Base-by-base conservation (phyloP, 2,113 vertebrate species). In the Parus major region DNA sequence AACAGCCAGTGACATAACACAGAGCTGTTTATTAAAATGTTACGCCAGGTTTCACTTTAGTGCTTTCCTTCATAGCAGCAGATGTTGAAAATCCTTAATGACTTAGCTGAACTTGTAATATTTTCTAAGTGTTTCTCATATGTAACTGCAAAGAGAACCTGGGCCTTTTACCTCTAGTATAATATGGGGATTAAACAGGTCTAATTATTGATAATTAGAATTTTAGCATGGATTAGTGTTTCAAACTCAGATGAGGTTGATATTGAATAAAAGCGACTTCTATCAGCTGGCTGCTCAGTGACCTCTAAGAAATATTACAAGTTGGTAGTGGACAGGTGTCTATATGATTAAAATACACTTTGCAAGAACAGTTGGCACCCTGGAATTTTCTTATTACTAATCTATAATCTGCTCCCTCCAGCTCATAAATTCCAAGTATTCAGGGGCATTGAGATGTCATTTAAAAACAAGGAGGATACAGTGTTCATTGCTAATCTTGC, bases 321-420 rank as follows among this genome's bases (percentile, higher is more conserved):
- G 29, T 83, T 91, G 47, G 57, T 95, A 59, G 92, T 42, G 61
- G 95, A 96, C 93, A 96, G 94, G 90, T 96, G 92, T 90, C 94
- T 93, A 41, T 88, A 82, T 49, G 90, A 96, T 92, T 95, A 95
- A 97, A 97, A 94, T 77, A 68, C 42, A 85, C 56, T 89, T 71
- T 4, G 24, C 83, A 87, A 86, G 76, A 59, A 81, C 79, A 95
- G 92, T 86, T 95, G 95, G 76, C 77, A 89, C 68, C 42, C 68
- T 90, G 92, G 78, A 95, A 95, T 97, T 83, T 91, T 82, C 85
- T 86, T 90, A 92, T 91, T 93, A 70, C 1, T 1, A 90, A 84
- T 82, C 66, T 61, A 76, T 92, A 86, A 93, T 84, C 73, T 93
- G 49, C 31, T 68, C 24, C 66, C 53, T 41, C 56, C 53, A 47